Conservation (phyloP, 64 coral and sea anemone genomes). For the Actinia equina region DNA sequence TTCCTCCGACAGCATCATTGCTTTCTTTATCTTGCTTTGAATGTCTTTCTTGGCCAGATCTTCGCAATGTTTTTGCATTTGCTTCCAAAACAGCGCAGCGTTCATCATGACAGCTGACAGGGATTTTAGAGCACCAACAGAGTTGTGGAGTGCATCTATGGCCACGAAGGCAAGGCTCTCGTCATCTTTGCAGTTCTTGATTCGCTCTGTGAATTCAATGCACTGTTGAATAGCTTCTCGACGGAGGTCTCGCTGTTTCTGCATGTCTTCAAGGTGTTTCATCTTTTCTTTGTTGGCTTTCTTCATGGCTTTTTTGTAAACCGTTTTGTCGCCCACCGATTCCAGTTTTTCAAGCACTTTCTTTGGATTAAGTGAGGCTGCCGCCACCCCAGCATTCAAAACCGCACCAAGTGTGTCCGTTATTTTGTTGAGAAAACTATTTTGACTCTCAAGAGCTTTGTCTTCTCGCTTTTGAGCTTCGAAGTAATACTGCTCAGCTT, state of each 20-base stretch:
- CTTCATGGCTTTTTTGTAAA: conserved; percentile 45
- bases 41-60: conserved; percentile 1
- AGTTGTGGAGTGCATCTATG: conserved; percentile 50
- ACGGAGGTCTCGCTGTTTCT: conserved; percentile 36
- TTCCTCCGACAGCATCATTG: conserved; percentile 31
- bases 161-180: conserved; percentile 36
- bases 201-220: conserved; percentile 57
- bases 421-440: not conserved
- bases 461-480: conserved; percentile 45
- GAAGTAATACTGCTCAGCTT: conserved; percentile 4
- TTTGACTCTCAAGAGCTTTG: conserved; percentile 28
- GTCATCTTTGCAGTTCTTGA: conserved; percentile 40
- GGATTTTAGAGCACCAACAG: conserved; percentile 51
- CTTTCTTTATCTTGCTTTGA: conserved; percentile 10
- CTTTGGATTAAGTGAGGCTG: not conserved
- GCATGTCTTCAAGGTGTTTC: conserved; percentile 46
- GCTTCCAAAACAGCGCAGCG: conserved; percentile 43
- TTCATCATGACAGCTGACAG: conserved; percentile 62
- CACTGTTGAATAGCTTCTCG: conserved; percentile 33
- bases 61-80: conserved; percentile 49
- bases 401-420: not conserved
- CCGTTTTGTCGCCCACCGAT: not conserved
- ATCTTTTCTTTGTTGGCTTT: conserved; percentile 57
- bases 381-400: not conserved
- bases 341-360: not conserved